Conservation (phyloP, 2,888 invertebrate species). For the Diabrotica balteata region DNA sequence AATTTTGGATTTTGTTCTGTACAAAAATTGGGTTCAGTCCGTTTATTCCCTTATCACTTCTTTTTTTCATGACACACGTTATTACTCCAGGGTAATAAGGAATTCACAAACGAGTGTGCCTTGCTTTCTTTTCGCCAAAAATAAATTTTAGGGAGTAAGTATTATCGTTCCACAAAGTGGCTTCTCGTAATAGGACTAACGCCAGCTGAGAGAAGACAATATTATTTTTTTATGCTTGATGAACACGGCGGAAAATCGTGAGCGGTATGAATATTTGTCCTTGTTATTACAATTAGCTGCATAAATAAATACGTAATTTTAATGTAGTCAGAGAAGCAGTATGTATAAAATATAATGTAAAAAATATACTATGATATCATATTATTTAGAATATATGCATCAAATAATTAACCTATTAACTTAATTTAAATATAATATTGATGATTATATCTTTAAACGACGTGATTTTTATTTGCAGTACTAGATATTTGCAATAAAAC, state of each 20-base stretch:
- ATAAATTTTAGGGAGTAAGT: slow-evolving; percentile 27
- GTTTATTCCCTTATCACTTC: slow-evolving; percentile 21
- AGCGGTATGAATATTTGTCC: no score
- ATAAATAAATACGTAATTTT: no score
- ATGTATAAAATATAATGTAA: no score
- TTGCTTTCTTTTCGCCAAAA: slow-evolving; percentile 23
- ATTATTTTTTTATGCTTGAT: slow-evolving; percentile 16
- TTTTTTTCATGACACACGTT: slow-evolving; percentile 29
- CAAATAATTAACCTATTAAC: no score
- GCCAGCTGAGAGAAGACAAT: background rate
- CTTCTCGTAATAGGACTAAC: slow-evolving; percentile 25
- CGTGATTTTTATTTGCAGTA: no score
- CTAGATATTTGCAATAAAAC: no score
- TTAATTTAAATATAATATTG: no score
- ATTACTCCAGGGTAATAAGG: slow-evolving; percentile 32
- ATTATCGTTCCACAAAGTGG: slow-evolving; percentile 23
- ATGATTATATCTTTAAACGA: no score
- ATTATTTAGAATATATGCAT: no score
- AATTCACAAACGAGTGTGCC: slow-evolving; percentile 29
- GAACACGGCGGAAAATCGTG: background rate
- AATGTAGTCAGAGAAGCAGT: no score
- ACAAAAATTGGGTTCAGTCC: slow-evolving; percentile 25
- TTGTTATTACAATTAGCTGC: no score
- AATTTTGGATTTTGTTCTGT: slow-evolving; percentile 21
- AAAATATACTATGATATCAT: no score